Base-by-base conservation (phyloP, 2,888 invertebrate species). In the Cylindroiulus punctatus region DNA sequence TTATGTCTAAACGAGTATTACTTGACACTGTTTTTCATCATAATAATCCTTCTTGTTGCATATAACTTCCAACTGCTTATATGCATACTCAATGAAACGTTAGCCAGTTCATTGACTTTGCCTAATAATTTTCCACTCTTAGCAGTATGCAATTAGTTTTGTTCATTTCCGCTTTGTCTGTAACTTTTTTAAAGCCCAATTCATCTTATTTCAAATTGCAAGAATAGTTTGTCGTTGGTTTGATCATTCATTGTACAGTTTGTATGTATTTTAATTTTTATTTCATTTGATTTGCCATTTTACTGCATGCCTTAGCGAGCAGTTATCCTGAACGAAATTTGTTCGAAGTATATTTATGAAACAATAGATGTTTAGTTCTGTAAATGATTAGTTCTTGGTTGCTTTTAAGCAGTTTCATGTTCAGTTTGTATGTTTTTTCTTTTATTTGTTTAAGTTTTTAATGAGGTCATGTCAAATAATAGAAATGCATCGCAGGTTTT, bases 361-460 rank as follows among this genome's bases (percentile, higher is more conserved):
- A 52, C 19, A 52, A 52, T 52, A 52, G 52, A 52, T 52, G 52
- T 52, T 52, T 52, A 52, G 52, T 52, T 52, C 19, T 52, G 52
- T 52, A 52, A 52, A 17, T 52, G 52, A 52, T 52, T 52, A n/a
- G 52, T 52, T 52, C 52, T 52, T 17, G 19, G 8, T 52, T 17
- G 4, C 52, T 52, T 52, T 52, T 19, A 52, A 52, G 52, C 52
- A 52, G 19, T 52, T 52, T 52, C 47, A 14, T 52, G 52, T 17
- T 17, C 4, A 52, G 52, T 52, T 17, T 52, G 52, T 52, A 52
- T 17, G 52, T 52, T 12, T 52, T 52, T 52, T 52, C 17, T 17
- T 52, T 52, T 17, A 52, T 52, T 52, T 52, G 52, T 52, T 52
- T 52, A 52, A 52, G 52, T 52, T 52, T 52, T 52, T 52, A n/a